phyloP scores from a whole-genome alignment of 2,113 vertebrate genomes.

The Scophthalmus maximus region DNA sequence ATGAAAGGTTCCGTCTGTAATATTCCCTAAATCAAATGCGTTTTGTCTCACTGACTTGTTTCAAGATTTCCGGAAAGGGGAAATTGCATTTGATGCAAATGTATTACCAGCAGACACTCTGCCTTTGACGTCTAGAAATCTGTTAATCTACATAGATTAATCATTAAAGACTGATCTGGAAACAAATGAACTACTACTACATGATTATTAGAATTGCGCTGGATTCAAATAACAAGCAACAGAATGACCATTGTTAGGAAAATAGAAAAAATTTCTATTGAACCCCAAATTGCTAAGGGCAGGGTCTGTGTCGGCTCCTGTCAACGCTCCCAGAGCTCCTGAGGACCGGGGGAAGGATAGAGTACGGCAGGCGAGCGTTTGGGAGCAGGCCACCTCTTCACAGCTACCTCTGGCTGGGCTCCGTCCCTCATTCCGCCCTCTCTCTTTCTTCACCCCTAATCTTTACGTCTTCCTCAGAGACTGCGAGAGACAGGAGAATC shows the following conservation, averaged over 20 bases:
- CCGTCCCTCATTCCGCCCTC: conserved; percentile 32
- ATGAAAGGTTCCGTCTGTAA: too few relatives aligned
- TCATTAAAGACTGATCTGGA: not conserved
- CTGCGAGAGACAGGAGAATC: conserved; percentile 33
- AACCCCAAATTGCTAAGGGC: conserved; percentile 19
- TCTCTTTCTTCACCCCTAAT: conserved; percentile 27
- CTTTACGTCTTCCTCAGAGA: conserved; percentile 35
- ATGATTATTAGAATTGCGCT: not conserved
- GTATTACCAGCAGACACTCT: not conserved
- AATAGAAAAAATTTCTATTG: not conserved
- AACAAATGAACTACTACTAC: not conserved
- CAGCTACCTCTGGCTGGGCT: conserved; percentile 22
- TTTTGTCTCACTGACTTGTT: too few relatives aligned
- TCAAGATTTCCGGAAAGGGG: too few relatives aligned
- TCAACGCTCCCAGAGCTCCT: conserved; percentile 6
- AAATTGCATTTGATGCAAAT: too few relatives aligned
- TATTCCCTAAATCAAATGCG: too few relatives aligned
- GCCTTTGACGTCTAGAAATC: too few relatives aligned
- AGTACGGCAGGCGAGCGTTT: not conserved
- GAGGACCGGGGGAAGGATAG: not conserved
- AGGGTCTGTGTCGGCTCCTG: conserved; percentile 27
- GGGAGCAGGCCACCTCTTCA: conserved; percentile 3
- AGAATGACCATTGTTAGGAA: too few relatives aligned
- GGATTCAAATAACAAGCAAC: not conserved
- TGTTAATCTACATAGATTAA: not conserved